Evolutionary conservation across 2,888 invertebrate species (phyloP).

Genomic region (Yponomeuta malinellus): DNA sequence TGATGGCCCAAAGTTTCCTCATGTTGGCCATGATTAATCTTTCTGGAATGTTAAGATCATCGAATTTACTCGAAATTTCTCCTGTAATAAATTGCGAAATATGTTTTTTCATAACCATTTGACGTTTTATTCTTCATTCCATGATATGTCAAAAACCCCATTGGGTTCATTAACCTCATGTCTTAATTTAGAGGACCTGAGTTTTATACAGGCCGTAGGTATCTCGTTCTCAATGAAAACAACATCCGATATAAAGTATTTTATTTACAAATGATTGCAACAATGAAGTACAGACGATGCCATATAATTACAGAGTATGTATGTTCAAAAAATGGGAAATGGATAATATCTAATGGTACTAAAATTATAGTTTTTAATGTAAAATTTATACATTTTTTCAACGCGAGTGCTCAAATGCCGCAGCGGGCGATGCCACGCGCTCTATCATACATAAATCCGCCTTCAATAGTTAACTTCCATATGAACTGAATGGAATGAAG

Average conservation of each 20-base stretch:
- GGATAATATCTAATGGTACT: constrained; percentile 73
- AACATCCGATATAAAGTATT: constrained; percentile 65
- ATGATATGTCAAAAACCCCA: not conserved
- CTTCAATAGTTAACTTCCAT: not conserved
- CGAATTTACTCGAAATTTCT: constrained; percentile 50
- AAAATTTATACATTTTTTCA: constrained; percentile 58
- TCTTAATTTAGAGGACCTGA: no score
- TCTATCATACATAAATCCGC: constrained; percentile 1
- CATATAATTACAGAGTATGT: constrained; percentile 73
- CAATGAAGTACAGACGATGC: constrained; percentile 75
- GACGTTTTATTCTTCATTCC: constrained; percentile 28
- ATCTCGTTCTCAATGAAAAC: not conserved
- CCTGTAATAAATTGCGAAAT: constrained; percentile 50
- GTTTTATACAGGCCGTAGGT: no score
- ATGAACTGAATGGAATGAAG: not conserved
- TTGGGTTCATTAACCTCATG: no score
- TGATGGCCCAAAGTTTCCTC: not conserved
- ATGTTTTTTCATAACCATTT: constrained; percentile 38
- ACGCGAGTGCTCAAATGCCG: constrained; percentile 32
- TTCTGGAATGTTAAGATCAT: constrained; percentile 36
- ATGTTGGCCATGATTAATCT: not conserved
- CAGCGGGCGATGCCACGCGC: not conserved
- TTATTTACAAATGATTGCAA: constrained; percentile 79
- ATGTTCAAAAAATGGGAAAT: constrained; percentile 71
- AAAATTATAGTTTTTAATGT: constrained; percentile 58